Base-by-base conservation (phyloP, 30 jellyfish, hydroid and myxozoan genomes). In the Aurelia sp. region DNA sequence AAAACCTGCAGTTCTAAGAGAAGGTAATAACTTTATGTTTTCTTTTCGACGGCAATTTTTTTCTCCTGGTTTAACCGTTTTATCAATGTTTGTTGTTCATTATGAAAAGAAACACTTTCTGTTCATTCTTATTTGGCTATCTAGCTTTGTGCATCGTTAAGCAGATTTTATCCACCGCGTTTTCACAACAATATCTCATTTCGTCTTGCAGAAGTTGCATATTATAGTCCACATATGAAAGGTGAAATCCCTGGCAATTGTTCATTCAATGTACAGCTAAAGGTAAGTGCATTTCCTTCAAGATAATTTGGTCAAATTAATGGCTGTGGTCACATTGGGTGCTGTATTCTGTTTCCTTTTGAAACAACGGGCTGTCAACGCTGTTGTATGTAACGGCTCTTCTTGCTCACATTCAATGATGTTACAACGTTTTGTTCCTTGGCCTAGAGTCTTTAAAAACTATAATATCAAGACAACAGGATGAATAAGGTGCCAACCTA, bases 1-100 rank as follows among this genome's bases (percentile, higher is more conserved):
- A n/a, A 95, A 95, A 60, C 99, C 99, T 5, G 82, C 97, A 52
- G 97, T 95, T 3, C 76, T 95, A 84, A 80, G 99, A 86, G 99
- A 95, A 68, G 99, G 99, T 95, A 73, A 23, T 20, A 6, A 11
- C 31, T 73, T 52, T 20, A 6, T 7, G 10, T 12, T 6, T n/a
- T 70, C 81, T n/a, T 30, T 6, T 20, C 15, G 2, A 18, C 50
- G 13, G 22, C 18, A 18, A 66, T 66, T 33, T 18, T 11, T 50
- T 72, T 0, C n/a, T 72, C 2, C 18, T 33, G 6, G 18, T 23
- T 72, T 47, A 20, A 27, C 31, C 21, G 17, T 27, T 19, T 33
- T 11, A 8, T 18, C 21, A 31, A 21, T 18, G 5, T 37, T 48
- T 73, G 41, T 31, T 18, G 4, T 18, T 44, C 55, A 44, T 2